phyloP scores from a whole-genome alignment of 1,140 invertebrate genomes.

The Calycopis cecrops region DNA sequence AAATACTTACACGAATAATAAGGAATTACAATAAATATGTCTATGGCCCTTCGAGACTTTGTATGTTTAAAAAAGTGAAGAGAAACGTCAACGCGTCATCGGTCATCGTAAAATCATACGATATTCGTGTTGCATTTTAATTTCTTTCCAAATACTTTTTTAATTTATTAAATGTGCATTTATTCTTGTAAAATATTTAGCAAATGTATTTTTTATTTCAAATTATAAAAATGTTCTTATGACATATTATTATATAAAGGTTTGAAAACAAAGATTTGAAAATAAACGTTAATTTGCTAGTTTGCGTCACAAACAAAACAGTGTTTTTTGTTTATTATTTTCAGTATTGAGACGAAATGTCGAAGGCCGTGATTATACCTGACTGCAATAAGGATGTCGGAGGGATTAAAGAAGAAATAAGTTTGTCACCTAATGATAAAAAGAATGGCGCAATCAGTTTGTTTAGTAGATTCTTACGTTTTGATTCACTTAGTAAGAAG shows the following conservation, averaged over 20 bases:
- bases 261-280: slow-evolving; percentile 35
- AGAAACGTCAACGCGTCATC: slow-evolving; percentile 46
- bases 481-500: slow-evolving; percentile 50
- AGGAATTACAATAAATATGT: too few relatives aligned
- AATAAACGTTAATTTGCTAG: slow-evolving; percentile 46
- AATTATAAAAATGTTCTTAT: slow-evolving; percentile 52
- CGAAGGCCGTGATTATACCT: slow-evolving; percentile 62
- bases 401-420: slow-evolving; percentile 55
- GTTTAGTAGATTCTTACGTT: slow-evolving; percentile 53
- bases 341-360: slow-evolving; percentile 55
- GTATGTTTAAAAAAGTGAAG: too few relatives aligned
- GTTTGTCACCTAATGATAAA: slow-evolving; percentile 52
- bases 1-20: too few relatives aligned
- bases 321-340: slow-evolving; percentile 66
- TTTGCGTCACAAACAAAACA: slow-evolving; percentile 70
- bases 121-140: slow-evolving; percentile 31
- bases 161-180: slow-evolving; percentile 20
- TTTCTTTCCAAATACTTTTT: slow-evolving; percentile 22
- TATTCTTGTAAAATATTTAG: slow-evolving; percentile 34
- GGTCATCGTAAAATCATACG: slow-evolving; percentile 34
- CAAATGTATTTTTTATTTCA: slow-evolving; percentile 22
- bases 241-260: slow-evolving; percentile 41
- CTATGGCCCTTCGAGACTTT: too few relatives aligned
- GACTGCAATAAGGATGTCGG: slow-evolving; percentile 57
- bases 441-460: slow-evolving; percentile 59